A percentile compares a stretch with the other conserved stretches of the same genome.
Conservation (phyloP, 2,888 invertebrate genomes). For the Drosophila limbata region DNA sequence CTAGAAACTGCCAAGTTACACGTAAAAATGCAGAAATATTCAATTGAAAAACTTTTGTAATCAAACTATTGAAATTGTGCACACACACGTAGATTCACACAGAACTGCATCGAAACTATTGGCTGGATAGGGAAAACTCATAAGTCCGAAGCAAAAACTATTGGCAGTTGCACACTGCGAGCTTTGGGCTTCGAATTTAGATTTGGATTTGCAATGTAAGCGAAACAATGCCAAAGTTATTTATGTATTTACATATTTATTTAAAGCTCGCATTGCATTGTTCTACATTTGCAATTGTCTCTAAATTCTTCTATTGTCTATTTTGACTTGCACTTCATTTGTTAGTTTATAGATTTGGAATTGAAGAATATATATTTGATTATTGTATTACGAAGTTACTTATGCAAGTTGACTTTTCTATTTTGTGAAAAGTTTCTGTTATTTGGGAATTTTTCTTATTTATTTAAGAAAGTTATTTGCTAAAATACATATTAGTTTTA, state of each 20-base stretch:
- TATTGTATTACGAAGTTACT: neutral
- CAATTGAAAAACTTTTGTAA: slow-evolving; percentile 78
- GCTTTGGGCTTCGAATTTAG: slow-evolving; percentile 26
- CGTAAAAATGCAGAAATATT: slow-evolving; percentile 61
- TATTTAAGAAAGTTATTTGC: too few species aligned
- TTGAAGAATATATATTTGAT: neutral
- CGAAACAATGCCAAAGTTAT: slow-evolving; percentile 69
- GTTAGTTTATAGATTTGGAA: neutral
- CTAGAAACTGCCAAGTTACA: slow-evolving; percentile 31
- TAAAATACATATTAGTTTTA: too few species aligned
- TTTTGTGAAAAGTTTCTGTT: too few species aligned
- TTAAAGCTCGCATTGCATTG: slow-evolving; percentile 20
- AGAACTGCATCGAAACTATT: slow-evolving; percentile 57
- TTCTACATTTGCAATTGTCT: slow-evolving; percentile 38
- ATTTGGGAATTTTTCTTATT: too few species aligned
- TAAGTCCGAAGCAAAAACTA: slow-evolving; percentile 69
- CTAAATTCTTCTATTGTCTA: neutral
- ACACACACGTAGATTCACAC: slow-evolving; percentile 17
- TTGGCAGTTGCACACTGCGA: slow-evolving; percentile 43
- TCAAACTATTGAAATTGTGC: slow-evolving; percentile 74
- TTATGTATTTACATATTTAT: slow-evolving; percentile 63
- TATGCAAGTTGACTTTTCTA: too few species aligned
- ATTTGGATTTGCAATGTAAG: slow-evolving; percentile 38
- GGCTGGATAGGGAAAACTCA: slow-evolving; percentile 55
- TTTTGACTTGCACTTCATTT: neutral